These are phyloP conservation scores for Dasypogon diadema DNA, from an alignment of 2,888 invertebrate species.

Conservation along the genomic window DNA sequence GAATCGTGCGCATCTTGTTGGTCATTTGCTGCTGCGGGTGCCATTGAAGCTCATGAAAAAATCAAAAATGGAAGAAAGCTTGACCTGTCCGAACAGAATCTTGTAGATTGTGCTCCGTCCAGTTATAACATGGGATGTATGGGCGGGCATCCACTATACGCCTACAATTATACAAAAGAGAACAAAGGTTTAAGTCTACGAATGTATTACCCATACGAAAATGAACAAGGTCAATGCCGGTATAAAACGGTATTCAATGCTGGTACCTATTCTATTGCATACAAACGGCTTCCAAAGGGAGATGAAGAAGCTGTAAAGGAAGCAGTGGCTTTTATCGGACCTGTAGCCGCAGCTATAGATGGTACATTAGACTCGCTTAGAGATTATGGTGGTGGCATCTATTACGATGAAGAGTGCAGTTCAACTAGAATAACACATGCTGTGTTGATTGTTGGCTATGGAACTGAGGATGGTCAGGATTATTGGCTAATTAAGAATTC, in stretches of 20 bases:
- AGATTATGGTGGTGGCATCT: constrained; percentile 49
- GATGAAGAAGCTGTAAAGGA: constrained; percentile 52
- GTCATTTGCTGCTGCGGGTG: constrained; percentile 36
- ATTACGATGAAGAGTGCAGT: constrained; percentile 48
- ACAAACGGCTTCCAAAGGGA: constrained; percentile 26
- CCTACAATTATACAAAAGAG: constrained; percentile 15
- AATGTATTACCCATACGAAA: constrained; percentile 42
- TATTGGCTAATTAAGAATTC: constrained; percentile 63
- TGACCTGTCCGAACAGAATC: constrained; percentile 40
- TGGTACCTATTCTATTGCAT: background rate
- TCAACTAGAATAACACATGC: constrained; percentile 40
- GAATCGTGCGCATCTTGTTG: constrained; percentile 43
- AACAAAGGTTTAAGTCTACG: constrained; percentile 7
- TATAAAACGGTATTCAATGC: constrained; percentile 29
- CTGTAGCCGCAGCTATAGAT: constrained; percentile 52
- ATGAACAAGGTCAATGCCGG: constrained; percentile 2
- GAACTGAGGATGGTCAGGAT: constrained; percentile 48
- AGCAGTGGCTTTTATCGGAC: constrained; percentile 51
- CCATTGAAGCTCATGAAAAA: constrained; percentile 35
- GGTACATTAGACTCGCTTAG: constrained; percentile 33
- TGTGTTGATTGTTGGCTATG: constrained; percentile 53
- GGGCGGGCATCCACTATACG: constrained; percentile 27
- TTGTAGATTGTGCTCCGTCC: constrained; percentile 38
- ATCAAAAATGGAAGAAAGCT: background rate
- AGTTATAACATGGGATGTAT: constrained; percentile 20